Conservation (phyloP, 1,140 invertebrate species). For the Carposina sasakii region DNA sequence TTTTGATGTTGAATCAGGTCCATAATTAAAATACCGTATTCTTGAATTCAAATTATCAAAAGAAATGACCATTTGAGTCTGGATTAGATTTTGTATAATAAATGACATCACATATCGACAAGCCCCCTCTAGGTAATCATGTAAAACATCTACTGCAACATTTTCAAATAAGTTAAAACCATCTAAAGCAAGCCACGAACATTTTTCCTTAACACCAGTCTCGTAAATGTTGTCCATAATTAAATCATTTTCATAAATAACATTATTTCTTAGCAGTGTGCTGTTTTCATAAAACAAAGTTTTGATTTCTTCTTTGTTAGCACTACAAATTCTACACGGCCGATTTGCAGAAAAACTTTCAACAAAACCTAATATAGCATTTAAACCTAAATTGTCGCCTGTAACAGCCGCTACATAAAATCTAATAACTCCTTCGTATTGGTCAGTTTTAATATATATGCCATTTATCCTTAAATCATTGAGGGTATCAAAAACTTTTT, state of each 20-base stretch:
- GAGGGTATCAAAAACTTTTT: constrained; percentile 6
- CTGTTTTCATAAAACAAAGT: constrained; percentile 13
- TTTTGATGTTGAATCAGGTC: constrained; percentile 4
- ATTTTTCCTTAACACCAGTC: constrained; percentile 47
- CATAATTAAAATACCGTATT: constrained; percentile 6
- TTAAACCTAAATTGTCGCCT: constrained; percentile 39
- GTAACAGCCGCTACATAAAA: constrained; percentile 31
- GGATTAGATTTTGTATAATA: constrained; percentile 38
- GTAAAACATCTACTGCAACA: constrained; percentile 46
- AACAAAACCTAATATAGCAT: constrained; percentile 32
- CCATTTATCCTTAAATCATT: constrained; percentile 6
- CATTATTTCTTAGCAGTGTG: background rate
- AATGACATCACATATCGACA: constrained; percentile 40
- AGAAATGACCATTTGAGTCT: constrained; percentile 13
- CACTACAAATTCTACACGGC: constrained; percentile 38
- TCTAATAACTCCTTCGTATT: constrained; percentile 15
- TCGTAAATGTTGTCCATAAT: constrained; percentile 11
- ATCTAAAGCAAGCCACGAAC: constrained; percentile 35
- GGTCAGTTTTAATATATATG: too few relatives aligned
- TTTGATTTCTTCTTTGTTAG: constrained; percentile 15
- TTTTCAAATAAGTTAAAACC: constrained; percentile 52
- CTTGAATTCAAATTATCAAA: constrained; percentile 22
- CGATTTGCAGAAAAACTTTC: constrained; percentile 33
- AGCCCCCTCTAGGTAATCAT: constrained; percentile 57
- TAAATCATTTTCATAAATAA: constrained; percentile 3